Percentiles rank a stretch among this genome's conserved stretches.
phyloP scores from a whole-genome alignment of 53 echinoderm and acorn worm genomes.

The Pentamera pediparva region DNA sequence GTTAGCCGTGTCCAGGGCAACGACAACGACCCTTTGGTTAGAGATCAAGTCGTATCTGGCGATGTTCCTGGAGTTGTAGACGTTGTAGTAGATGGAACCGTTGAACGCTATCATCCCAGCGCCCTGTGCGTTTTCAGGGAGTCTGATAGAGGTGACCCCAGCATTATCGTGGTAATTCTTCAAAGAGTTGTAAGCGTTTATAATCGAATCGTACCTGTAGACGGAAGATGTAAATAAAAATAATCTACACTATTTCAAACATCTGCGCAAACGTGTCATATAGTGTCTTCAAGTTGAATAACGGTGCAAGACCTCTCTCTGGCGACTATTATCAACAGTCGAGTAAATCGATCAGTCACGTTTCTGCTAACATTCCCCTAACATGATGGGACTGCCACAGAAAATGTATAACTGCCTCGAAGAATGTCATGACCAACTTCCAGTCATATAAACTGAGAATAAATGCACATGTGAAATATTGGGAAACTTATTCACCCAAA shows the following conservation, averaged over 20 bases:
- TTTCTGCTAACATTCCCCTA: too few relatives aligned
- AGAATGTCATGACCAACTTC: too few relatives aligned
- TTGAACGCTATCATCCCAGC: slow-evolving; percentile 39
- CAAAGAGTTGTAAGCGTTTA: background rate
- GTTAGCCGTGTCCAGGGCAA: background rate
- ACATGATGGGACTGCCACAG: too few relatives aligned
- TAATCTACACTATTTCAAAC: background rate
- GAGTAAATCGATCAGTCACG: too few relatives aligned
- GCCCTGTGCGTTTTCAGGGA: slow-evolving; percentile 30
- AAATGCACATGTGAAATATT: too few relatives aligned
- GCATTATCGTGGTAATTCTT: background rate
- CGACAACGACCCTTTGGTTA: background rate
- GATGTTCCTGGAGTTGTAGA: slow-evolving; percentile 6
- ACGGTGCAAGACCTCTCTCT: too few relatives aligned
- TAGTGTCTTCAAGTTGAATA: too few relatives aligned
- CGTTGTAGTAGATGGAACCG: slow-evolving; percentile 46
- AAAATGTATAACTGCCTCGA: too few relatives aligned
- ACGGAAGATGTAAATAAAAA: too few relatives aligned
- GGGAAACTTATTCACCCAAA: too few relatives aligned
- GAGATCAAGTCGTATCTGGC: background rate
- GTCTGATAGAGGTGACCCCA: background rate
- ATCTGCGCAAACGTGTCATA: background rate
- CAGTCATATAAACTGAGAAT: too few relatives aligned
- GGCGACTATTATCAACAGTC: background rate
- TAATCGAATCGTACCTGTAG: background rate